Conservation (phyloP, 2,888 invertebrate genomes). For the Tromatobia lineatoria region DNA sequence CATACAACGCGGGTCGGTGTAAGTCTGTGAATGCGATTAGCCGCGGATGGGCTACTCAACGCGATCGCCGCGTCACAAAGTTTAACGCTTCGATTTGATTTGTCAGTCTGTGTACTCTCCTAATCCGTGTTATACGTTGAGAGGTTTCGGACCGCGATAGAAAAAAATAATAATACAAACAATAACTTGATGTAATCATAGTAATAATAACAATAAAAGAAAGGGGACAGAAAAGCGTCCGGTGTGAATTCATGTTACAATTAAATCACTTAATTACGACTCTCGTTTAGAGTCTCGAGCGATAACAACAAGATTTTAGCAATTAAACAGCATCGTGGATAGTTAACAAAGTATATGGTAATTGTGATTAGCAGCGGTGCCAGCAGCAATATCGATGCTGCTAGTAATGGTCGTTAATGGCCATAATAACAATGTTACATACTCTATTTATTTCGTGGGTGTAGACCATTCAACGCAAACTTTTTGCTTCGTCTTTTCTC, state of each 20-base stretch:
- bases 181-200: slow-evolving; percentile 21
- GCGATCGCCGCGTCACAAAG: slow-evolving; percentile 75
- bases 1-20: slow-evolving; percentile 44
- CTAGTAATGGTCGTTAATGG: slow-evolving; percentile 30
- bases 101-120: slow-evolving; percentile 84
- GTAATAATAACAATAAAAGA: slow-evolving; percentile 21
- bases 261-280: slow-evolving; percentile 29
- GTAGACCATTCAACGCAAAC: not conserved
- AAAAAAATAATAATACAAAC: slow-evolving; percentile 24
- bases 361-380: slow-evolving; percentile 39
- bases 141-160: slow-evolving; percentile 59
- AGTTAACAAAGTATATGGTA: slow-evolving; percentile 17
- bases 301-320: slow-evolving; percentile 7
- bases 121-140: slow-evolving; percentile 75
- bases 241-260: slow-evolving; percentile 20
- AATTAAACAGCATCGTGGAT: slow-evolving; percentile 21
- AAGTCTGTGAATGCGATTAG: not conserved
- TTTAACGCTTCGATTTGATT: slow-evolving; percentile 82
- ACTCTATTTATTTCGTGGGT: slow-evolving; percentile 25
- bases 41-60: slow-evolving; percentile 51
- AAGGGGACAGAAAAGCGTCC: slow-evolving; percentile 13
- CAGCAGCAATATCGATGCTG: slow-evolving; percentile 42
- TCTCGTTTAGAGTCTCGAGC: slow-evolving; percentile 22
- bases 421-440: slow-evolving; percentile 27
- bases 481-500: slow-evolving; percentile 6